These are phyloP conservation scores for Trichoplusia ni DNA, from an alignment of 1,140 invertebrate species.

Conservation along the genomic window DNA sequence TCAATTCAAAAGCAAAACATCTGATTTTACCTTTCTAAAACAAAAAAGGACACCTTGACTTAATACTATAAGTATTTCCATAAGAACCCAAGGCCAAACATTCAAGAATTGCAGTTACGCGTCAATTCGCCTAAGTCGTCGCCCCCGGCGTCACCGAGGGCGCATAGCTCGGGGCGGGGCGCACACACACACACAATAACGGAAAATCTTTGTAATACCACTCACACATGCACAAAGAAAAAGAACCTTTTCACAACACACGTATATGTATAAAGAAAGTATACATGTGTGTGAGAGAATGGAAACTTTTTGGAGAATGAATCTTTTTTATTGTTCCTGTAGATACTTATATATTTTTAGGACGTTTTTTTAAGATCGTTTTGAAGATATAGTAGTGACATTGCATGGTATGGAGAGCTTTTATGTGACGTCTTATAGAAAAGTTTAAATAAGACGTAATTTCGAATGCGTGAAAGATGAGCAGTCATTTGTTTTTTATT, in stretches of 20 bases:
- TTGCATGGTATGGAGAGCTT: no score
- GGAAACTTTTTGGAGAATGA: slow-evolving; percentile 1
- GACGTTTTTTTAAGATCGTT: not conserved
- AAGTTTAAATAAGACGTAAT: no score
- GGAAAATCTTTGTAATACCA: not conserved
- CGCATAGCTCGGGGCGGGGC: slow-evolving; percentile 65
- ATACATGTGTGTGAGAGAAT: slow-evolving; percentile 1
- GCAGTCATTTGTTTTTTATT: no score
- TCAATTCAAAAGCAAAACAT: no score
- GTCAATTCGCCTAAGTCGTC: slow-evolving; percentile 5
- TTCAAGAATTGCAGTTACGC: slow-evolving; percentile 27
- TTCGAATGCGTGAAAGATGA: no score
- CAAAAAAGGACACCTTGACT: no score
- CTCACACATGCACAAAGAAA: not conserved
- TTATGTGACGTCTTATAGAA: no score
- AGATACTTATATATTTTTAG: no score
- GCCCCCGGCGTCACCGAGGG: slow-evolving; percentile 61
- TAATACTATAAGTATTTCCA: no score
- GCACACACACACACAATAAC: slow-evolving; percentile 41
- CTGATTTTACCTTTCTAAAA: no score
- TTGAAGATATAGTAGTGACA: no score
- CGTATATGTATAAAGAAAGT: not conserved
- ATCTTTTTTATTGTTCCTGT: slow-evolving; percentile 10
- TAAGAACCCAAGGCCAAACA: no score
- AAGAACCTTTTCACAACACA: not conserved